These are phyloP conservation scores for Shargacucullia verbasci DNA, from an alignment of 2,888 invertebrate genomes.

Conservation along the genomic window DNA sequence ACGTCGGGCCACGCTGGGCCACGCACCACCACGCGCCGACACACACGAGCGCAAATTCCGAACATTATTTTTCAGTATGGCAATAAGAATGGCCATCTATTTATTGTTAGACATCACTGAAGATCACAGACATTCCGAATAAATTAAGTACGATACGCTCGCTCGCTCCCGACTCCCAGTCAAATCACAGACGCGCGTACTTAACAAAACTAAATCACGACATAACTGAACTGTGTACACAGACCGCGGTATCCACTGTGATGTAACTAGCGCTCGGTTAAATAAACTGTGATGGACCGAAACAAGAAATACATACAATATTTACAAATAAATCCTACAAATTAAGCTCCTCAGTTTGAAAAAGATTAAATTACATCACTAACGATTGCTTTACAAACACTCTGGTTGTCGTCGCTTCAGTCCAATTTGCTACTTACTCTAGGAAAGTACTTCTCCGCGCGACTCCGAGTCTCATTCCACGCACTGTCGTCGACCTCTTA, in stretches of 20 bases:
- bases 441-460: constrained; percentile 48
- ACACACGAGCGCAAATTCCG: constrained; percentile 47
- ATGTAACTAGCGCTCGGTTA: constrained; percentile 61
- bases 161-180: constrained; percentile 45
- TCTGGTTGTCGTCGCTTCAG: constrained; percentile 60
- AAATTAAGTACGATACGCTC: constrained; percentile 61
- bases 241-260: constrained; percentile 44
- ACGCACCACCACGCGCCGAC: background rate
- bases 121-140: constrained; percentile 73
- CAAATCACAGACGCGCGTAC: constrained; percentile 34
- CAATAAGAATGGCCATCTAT: constrained; percentile 64
- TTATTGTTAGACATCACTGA: constrained; percentile 57
- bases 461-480: constrained; percentile 41
- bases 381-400: constrained; percentile 72
- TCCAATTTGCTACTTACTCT: constrained; percentile 70
- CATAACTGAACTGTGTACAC: constrained; percentile 15
- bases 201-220: constrained; percentile 29
- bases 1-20: background rate
- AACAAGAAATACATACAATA: constrained; percentile 82
- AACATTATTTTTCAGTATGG: constrained; percentile 62
- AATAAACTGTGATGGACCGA: constrained; percentile 72
- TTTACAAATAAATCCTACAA: constrained; percentile 86
- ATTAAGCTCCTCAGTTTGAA: constrained; percentile 83
- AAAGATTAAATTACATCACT: constrained; percentile 78
- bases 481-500: constrained; percentile 48